These are phyloP conservation scores for Hirudinaria manillensis DNA, from an alignment of 2,888 invertebrate species.

Conservation along the genomic window DNA sequence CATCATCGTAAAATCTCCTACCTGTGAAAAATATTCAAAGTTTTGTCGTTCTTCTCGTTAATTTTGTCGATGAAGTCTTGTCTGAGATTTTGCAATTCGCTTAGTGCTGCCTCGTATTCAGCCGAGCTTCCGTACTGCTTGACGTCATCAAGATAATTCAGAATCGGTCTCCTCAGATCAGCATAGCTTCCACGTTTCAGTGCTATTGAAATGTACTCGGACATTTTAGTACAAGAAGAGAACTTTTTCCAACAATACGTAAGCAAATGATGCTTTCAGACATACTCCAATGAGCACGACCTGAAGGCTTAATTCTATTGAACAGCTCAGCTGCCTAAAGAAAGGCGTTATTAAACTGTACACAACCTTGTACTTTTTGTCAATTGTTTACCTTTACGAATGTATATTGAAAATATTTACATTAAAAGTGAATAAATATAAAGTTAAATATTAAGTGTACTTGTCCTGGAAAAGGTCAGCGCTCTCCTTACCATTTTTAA, in stretches of 20 bases:
- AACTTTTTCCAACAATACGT: neutral
- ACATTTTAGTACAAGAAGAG: slow-evolving; percentile 8
- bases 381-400: no score
- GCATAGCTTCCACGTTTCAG: slow-evolving; percentile 31
- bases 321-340: no score
- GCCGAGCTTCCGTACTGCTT: slow-evolving; percentile 18
- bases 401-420: no score
- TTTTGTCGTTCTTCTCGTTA: slow-evolving; percentile 25
- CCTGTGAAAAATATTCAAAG: slow-evolving; percentile 26
- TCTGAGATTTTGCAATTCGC: slow-evolving; percentile 30
- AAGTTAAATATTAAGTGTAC: no score
- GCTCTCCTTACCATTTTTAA: no score
- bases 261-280: neutral
- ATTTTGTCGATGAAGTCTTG: slow-evolving; percentile 24
- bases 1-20: neutral
- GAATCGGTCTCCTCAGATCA: slow-evolving; percentile 26
- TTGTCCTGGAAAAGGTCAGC: no score
- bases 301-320: no score
- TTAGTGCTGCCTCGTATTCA: slow-evolving; percentile 28
- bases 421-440: no score
- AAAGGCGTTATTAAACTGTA: no score
- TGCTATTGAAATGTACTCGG: slow-evolving; percentile 23
- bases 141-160: slow-evolving; percentile 24
- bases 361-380: no score
- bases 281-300: slow-evolving; percentile 7